Evolutionary conservation across 2,888 invertebrate species (phyloP).

Genomic region (Elgonia sp.): DNA sequence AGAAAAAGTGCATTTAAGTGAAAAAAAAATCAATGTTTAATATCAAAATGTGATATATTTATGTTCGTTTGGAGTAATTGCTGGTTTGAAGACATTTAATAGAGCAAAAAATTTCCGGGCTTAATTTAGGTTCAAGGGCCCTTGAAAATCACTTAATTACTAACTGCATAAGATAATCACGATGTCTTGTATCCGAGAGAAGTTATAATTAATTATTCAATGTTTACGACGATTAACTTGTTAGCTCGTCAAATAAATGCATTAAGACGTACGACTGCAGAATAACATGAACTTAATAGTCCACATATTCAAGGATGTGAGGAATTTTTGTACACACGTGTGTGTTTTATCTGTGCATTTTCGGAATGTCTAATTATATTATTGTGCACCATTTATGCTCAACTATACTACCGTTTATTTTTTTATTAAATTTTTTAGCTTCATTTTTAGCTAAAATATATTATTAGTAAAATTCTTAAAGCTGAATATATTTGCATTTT

Average conservation of each 20-base stretch:
- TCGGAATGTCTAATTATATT: background rate
- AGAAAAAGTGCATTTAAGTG: background rate
- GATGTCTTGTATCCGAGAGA: conserved; percentile 41
- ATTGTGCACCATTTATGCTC: too few relatives aligned
- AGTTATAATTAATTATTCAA: conserved; percentile 58
- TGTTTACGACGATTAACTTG: conserved; percentile 53
- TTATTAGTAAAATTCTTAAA: too few relatives aligned
- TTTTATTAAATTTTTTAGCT: too few relatives aligned
- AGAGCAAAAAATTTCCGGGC: conserved; percentile 34
- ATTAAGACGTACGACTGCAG: conserved; percentile 18
- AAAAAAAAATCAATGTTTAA: background rate
- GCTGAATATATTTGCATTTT: too few relatives aligned
- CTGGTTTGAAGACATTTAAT: conserved; percentile 24
- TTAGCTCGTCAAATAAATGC: conserved; percentile 39
- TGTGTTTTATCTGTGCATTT: background rate
- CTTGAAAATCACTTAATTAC: conserved; percentile 55
- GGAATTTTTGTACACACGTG: background rate
- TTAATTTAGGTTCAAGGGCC: conserved; percentile 49
- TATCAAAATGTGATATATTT: conserved; percentile 12
- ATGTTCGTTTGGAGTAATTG: conserved; percentile 20
- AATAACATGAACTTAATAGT: conserved; percentile 40
- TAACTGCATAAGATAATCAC: conserved; percentile 41
- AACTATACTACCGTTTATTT: too few relatives aligned
- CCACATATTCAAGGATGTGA: conserved; percentile 18
- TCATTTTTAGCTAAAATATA: too few relatives aligned